A percentile compares a stretch with the other conserved stretches of the same genome.
Conservation (phyloP, 1,140 invertebrate species). For the Bombus ignitus region DNA sequence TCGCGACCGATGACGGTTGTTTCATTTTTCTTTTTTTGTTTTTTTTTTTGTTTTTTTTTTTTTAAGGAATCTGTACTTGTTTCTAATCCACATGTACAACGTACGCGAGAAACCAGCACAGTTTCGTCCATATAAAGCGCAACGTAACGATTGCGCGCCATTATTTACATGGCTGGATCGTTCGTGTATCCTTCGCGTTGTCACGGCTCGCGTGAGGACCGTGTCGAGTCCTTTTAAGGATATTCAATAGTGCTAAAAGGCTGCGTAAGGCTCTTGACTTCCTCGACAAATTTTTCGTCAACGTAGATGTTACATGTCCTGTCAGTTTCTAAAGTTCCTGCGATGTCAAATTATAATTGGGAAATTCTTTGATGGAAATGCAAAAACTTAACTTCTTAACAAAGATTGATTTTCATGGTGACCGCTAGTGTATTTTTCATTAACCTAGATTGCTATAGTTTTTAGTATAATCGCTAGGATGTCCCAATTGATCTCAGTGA, state of each 20-base stretch:
- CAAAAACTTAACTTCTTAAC: no score
- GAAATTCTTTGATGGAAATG: no score
- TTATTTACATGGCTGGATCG: slow-evolving; percentile 20
- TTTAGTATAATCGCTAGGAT: no score
- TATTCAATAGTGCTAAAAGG: not conserved
- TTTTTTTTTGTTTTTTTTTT: not conserved
- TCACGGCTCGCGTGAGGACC: not conserved
- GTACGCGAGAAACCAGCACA: slow-evolving; percentile 38
- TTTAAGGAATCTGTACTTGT: not conserved
- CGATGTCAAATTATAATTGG: not conserved
- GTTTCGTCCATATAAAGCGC: slow-evolving; percentile 41
- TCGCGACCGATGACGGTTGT: slow-evolving; percentile 37
- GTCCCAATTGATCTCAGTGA: no score
- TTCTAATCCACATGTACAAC: slow-evolving; percentile 61
- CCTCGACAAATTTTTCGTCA: not conserved
- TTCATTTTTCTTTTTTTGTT: slow-evolving; percentile 1
- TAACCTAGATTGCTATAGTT: no score
- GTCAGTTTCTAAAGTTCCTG: not conserved
- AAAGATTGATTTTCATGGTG: no score
- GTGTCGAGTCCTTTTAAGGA: slow-evolving; percentile 34
- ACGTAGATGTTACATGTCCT: not conserved
- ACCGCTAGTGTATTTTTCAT: no score
- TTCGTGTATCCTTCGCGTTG: slow-evolving; percentile 26
- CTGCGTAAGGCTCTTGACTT: not conserved
- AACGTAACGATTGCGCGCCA: slow-evolving; percentile 43